Base-by-base conservation (phyloP, 2,888 invertebrate genomes). In the Eustalomyia histrio region DNA sequence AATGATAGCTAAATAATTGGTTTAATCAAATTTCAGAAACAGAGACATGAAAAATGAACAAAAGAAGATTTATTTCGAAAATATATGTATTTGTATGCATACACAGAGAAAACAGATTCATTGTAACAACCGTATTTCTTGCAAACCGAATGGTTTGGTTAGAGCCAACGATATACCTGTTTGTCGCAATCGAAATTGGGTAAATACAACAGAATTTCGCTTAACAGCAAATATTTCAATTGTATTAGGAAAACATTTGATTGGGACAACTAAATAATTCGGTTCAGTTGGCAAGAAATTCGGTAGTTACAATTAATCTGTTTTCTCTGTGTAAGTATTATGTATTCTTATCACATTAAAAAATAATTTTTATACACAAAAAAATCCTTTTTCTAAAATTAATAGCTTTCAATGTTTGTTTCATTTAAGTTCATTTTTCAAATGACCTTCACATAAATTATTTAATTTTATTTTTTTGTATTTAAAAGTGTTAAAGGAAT, bases 361-460 rank as follows among this genome's bases (percentile, higher is more conserved):
- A 33, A 50, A 33, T 64, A 64, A 52, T 33, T 50, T 29, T 33
- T 17, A 24, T 50, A 10, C 47, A 64, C 5, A 60, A 6, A 60
- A 10, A 12, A 39, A 39, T 21, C 21, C 8, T 21, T 18, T 60
- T 43, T 58, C 18, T 14, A 60, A 39, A 60, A 60, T 60, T 21
- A 60, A 60, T 39, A 14, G 39, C 60, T 60, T 14, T 60, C 33
- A 39, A 29, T 29, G 21, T 60, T 18, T 39, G 12, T 18, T 60
- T n/a, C n/a, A 35, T 35, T 18, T n/a, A 39, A 35, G 39, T 18
- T 58, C 58, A 58, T 29, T 58, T 64, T 16, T 35, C 17, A 71
- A 52, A 24, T 65, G 58, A 67, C 67, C 68, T 76, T 63, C 61
- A 57, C 63, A 69, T 76, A 63, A 68, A 24, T 69, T 63, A 63